Evolutionary conservation across 2,888 invertebrate genomes (phyloP).

Genomic region (Aricia artaxerxes): DNA sequence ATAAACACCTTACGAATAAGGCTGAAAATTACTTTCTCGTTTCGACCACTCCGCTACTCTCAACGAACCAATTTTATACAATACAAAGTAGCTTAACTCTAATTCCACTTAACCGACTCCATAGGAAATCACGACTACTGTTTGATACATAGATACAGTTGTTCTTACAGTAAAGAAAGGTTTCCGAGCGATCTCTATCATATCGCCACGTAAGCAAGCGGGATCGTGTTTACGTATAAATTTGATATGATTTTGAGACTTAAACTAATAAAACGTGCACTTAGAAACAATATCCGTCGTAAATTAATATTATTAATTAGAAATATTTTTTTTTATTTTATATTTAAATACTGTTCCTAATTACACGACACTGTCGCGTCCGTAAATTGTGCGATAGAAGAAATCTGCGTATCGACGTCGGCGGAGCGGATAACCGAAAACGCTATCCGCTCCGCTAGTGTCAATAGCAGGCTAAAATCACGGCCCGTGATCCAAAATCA

Average conservation of each 20-base stretch:
- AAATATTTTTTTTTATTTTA: constrained; percentile 29
- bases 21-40: background rate
- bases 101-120: constrained; percentile 56
- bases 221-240: constrained; percentile 71
- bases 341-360: constrained; percentile 32
- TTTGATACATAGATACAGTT: constrained; percentile 67
- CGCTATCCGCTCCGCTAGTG: constrained; percentile 30
- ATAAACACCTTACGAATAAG: background rate
- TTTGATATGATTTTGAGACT: constrained; percentile 73
- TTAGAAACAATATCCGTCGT: constrained; percentile 23
- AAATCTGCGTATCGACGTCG: background rate
- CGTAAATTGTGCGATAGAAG: constrained; percentile 30
- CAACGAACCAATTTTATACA: constrained; percentile 59
- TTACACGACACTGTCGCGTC: constrained; percentile 33
- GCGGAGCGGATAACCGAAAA: background rate
- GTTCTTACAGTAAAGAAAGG: constrained; percentile 55
- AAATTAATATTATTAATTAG: constrained; percentile 32
- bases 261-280: constrained; percentile 45
- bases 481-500: constrained; percentile 40
- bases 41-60: constrained; percentile 23
- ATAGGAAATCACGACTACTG: constrained; percentile 70
- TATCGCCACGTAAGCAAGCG: constrained; percentile 67
- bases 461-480: constrained; percentile 21
- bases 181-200: constrained; percentile 51
- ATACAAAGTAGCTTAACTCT: constrained; percentile 51